These are phyloP conservation scores for Anthophora plumipes DNA, from an alignment of 2,888 invertebrate genomes.

Conservation along the genomic window DNA sequence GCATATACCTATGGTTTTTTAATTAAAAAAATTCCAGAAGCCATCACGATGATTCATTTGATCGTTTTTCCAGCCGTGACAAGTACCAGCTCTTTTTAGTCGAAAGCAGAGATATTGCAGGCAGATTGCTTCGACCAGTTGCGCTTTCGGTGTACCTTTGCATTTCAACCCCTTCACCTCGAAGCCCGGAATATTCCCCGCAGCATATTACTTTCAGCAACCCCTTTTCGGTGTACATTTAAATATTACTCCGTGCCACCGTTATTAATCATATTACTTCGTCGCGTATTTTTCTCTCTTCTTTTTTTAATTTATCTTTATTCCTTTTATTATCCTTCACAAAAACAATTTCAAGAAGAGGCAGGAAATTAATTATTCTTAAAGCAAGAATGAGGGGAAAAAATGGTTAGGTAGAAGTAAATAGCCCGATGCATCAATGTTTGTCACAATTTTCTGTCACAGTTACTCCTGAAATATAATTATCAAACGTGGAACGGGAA, in stretches of 20 bases:
- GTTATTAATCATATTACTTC: slow-evolving; percentile 33
- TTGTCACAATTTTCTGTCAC: no score
- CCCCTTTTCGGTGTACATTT: slow-evolving; percentile 5
- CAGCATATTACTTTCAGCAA: slow-evolving; percentile 47
- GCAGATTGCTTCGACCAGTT: slow-evolving; percentile 48
- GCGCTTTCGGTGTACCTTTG: slow-evolving; percentile 39
- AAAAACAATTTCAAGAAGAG: background rate
- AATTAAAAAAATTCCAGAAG: slow-evolving; percentile 5
- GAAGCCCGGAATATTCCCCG: slow-evolving; percentile 31
- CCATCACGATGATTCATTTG: background rate
- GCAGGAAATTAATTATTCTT: background rate
- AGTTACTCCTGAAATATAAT: no score
- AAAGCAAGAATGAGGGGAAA: no score
- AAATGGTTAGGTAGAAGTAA: no score
- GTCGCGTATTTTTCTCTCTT: background rate
- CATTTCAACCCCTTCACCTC: slow-evolving; percentile 39
- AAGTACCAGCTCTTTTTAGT: slow-evolving; percentile 21
- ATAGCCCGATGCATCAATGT: no score
- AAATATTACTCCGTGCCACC: slow-evolving; percentile 31
- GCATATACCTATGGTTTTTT: no score
- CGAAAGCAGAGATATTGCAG: slow-evolving; percentile 23
- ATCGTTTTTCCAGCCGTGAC: background rate
- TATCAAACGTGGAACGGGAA: no score
- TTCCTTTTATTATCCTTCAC: slow-evolving; percentile 5
- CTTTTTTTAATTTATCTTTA: background rate